These are phyloP conservation scores for Pseudonaja textilis DNA, from an alignment of 2,113 vertebrate species.

Conservation along the genomic window DNA sequence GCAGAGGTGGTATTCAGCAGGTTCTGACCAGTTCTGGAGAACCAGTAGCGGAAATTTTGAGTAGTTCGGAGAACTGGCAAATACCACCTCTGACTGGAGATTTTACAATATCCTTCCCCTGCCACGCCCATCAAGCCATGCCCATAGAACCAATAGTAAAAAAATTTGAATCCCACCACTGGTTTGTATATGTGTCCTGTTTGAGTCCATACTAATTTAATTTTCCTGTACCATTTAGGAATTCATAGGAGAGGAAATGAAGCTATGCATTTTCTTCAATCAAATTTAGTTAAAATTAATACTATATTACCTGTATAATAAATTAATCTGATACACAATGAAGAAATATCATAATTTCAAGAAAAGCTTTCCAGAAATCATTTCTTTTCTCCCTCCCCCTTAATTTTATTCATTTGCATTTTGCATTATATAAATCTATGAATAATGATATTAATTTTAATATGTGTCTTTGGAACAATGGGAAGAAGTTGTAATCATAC, in stretches of 20 bases:
- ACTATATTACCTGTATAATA: not conserved
- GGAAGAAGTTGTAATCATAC: not conserved
- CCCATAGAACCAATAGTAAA: no score
- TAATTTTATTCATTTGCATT: not conserved
- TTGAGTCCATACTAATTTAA: conserved; percentile 8
- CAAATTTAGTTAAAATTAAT: conserved; percentile 39
- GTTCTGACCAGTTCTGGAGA: no score
- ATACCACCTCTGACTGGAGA: no score
- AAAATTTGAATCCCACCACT: no score
- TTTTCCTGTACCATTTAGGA: conserved; percentile 17
- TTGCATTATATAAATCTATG: not conserved
- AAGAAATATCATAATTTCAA: not conserved
- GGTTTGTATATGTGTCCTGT: conserved; percentile 10
- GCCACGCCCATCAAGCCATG: no score
- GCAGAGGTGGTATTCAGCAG: no score
- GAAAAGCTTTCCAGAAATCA: not conserved
- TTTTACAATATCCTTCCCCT: no score
- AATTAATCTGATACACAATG: conserved; percentile 17
- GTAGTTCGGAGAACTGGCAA: no score
- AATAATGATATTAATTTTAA: not conserved
- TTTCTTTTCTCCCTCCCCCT: not conserved
- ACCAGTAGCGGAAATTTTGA: no score
- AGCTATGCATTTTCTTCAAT: conserved; percentile 24
- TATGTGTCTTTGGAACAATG: not conserved
- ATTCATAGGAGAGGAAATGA: conserved; percentile 6